These are phyloP conservation scores for Volucella inanis DNA, from an alignment of 2,888 invertebrate genomes.

Conservation along the genomic window DNA sequence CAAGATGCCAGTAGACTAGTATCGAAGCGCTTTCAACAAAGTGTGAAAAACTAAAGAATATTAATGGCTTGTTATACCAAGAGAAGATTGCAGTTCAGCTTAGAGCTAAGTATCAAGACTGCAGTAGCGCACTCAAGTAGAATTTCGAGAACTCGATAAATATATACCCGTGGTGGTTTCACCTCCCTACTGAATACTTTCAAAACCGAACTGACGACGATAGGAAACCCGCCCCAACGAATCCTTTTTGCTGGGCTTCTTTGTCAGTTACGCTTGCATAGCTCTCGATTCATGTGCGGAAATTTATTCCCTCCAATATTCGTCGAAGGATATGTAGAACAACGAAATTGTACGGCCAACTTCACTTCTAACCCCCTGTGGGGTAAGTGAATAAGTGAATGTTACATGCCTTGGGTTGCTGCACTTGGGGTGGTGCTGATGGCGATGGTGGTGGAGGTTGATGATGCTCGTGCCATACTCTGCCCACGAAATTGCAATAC, in stretches of 20 bases:
- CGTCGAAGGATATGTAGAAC: slow-evolving; percentile 50
- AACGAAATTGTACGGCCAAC: slow-evolving; percentile 34
- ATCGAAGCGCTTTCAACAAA: slow-evolving; percentile 35
- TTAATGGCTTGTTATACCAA: slow-evolving; percentile 62
- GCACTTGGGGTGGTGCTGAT: slow-evolving; percentile 33
- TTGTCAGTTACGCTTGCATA: slow-evolving; percentile 27
- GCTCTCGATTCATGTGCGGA: slow-evolving; percentile 69
- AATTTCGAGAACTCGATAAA: slow-evolving; percentile 55
- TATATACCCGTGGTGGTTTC: slow-evolving; percentile 10
- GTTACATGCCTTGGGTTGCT: slow-evolving; percentile 65
- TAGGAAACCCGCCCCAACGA: slow-evolving; percentile 21
- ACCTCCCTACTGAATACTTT: slow-evolving; percentile 7
- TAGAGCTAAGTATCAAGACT: background rate
- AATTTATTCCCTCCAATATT: slow-evolving; percentile 70
- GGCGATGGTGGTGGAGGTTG: background rate
- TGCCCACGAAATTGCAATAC: slow-evolving; percentile 51
- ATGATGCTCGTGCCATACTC: slow-evolving; percentile 25
- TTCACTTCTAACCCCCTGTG: slow-evolving; percentile 43
- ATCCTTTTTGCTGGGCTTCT: slow-evolving; percentile 16
- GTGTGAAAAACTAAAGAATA: slow-evolving; percentile 58
- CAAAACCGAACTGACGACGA: slow-evolving; percentile 1
- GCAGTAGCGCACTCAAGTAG: slow-evolving; percentile 15
- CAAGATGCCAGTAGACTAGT: slow-evolving; percentile 28
- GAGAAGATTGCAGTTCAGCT: slow-evolving; percentile 51
- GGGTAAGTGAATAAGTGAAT: slow-evolving; percentile 62